phyloP scores from a whole-genome alignment of 2,797 vertebrate genomes.

The Sarcoramphus papa region DNA sequence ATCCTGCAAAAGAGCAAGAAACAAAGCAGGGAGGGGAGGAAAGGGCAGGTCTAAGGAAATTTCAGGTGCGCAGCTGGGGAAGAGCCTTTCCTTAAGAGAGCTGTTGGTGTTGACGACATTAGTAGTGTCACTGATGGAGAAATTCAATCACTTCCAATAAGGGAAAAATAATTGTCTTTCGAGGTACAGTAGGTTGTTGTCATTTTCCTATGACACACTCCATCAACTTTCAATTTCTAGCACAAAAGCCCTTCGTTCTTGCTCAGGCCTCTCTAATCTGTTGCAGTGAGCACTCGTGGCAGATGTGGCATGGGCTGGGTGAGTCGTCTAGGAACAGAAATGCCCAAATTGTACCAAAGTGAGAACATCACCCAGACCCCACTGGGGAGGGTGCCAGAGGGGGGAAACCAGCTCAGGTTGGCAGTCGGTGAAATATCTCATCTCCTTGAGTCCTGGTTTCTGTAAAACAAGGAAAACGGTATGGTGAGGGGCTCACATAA shows the following conservation, averaged over 20 bases:
- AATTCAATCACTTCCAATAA: constrained; percentile 65
- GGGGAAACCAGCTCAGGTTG: neutral
- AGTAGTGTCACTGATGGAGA: constrained; percentile 43
- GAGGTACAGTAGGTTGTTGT: constrained; percentile 52
- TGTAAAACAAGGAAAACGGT: neutral
- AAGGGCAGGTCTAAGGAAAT: neutral
- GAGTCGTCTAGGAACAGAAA: neutral
- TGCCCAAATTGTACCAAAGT: neutral
- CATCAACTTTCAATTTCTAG: constrained; percentile 65
- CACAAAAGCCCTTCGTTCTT: constrained; percentile 27
- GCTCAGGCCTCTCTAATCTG: neutral
- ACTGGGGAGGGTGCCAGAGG: neutral
- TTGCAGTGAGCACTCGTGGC: neutral
- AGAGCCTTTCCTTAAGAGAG: neutral
- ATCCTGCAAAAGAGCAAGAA: neutral
- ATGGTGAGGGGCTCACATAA: neutral
- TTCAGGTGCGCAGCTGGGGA: neutral
- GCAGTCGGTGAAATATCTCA: neutral
- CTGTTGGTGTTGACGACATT: neutral
- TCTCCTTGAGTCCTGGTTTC: neutral
- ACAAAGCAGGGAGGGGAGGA: neutral
- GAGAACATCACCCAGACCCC: neutral
- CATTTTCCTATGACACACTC: constrained; percentile 65
- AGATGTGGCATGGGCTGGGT: neutral
- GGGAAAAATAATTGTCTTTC: constrained; percentile 67